Evolutionary conservation across 2,113 vertebrate genomes (phyloP).

Genomic region (Albula glossodonta): DNA sequence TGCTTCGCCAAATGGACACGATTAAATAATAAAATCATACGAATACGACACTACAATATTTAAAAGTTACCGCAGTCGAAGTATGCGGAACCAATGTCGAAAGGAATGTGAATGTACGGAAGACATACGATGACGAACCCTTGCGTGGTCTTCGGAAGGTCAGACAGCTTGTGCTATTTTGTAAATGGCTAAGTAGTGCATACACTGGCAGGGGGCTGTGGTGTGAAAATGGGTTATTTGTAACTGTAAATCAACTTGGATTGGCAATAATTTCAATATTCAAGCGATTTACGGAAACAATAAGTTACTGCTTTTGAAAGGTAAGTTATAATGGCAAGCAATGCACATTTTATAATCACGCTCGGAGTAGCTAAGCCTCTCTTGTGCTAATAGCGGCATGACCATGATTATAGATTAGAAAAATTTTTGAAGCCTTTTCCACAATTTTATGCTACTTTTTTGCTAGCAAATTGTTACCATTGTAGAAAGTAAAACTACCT

Average conservation of each 20-base stretch:
- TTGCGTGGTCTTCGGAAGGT: background rate
- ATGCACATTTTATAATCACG: too few species aligned
- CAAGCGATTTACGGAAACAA: background rate
- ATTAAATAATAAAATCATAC: background rate
- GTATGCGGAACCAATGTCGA: slow-evolving; percentile 1
- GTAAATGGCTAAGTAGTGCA: too few species aligned
- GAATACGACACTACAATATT: background rate
- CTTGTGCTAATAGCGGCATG: too few species aligned
- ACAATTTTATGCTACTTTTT: too few species aligned
- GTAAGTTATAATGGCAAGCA: background rate
- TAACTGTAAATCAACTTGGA: background rate
- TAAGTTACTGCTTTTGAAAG: background rate
- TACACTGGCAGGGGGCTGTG: background rate
- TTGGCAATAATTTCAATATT: background rate
- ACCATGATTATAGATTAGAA: too few species aligned
- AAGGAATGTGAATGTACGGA: background rate
- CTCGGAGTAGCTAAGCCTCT: too few species aligned
- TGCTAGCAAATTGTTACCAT: too few species aligned
- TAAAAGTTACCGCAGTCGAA: slow-evolving; percentile 1
- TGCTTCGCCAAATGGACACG: background rate
- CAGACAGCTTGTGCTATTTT: background rate
- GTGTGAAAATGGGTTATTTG: background rate
- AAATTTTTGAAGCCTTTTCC: too few species aligned
- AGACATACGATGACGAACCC: background rate
- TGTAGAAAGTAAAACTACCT: too few species aligned